phyloP scores from a whole-genome alignment of 2,797 vertebrate species.

The Malacoctenus gilli region DNA sequence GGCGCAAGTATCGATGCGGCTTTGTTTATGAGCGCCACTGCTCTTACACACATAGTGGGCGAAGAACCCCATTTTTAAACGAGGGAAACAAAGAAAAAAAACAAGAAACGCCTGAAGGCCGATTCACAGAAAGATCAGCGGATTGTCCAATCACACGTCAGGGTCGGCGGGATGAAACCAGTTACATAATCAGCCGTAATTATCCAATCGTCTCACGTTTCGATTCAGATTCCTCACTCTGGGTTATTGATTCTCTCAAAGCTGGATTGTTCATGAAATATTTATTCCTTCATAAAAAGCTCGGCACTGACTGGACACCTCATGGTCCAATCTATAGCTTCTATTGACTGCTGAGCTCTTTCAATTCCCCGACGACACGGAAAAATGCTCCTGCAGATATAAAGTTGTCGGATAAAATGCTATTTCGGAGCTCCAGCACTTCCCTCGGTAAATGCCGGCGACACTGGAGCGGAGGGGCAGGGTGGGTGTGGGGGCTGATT shows the following conservation, averaged over 20 bases:
- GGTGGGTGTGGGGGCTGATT: no score
- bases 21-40: not conserved
- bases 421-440: conserved; percentile 20
- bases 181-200: conserved; percentile 20
- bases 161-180: conserved; percentile 23
- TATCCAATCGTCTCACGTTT: not conserved
- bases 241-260: conserved; percentile 26
- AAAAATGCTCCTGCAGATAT: conserved; percentile 28
- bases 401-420: conserved; percentile 27
- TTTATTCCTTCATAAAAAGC: conserved; percentile 34
- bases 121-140: conserved; percentile 4
- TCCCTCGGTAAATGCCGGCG: conserved; percentile 4
- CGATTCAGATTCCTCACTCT: conserved; percentile 3
- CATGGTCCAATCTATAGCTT: conserved; percentile 25
- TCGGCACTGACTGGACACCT: conserved; percentile 3
- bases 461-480: conserved; percentile 30
- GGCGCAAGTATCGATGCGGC: not conserved
- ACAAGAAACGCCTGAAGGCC: not conserved
- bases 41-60: no score
- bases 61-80: no score
- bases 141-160: conserved; percentile 18
- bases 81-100: no score
- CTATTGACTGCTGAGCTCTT: conserved; percentile 23
- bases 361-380: conserved; percentile 28
- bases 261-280: conserved; percentile 22